Percentiles rank a stretch among this genome's conserved stretches.
These are phyloP conservation scores for Syrphus vitripennis DNA, from an alignment of 2,888 invertebrate species.

Conservation along the genomic window DNA sequence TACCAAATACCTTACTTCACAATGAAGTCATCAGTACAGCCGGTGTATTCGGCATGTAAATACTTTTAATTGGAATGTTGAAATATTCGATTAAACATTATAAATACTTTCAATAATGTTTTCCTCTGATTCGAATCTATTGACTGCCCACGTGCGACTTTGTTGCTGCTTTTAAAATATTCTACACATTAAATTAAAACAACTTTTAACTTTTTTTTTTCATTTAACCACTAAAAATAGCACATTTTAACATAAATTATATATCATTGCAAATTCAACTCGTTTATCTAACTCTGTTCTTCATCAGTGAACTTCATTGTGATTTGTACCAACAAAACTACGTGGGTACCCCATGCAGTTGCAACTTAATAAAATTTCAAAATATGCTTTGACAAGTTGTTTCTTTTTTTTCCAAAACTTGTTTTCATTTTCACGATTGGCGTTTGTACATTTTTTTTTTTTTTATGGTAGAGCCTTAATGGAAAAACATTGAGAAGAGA, in stretches of 20 bases:
- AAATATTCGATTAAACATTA: no score
- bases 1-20: no score
- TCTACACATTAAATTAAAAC: not conserved
- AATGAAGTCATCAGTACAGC: no score
- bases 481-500: not conserved
- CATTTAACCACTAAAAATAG: not conserved
- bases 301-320: slow-evolving; percentile 29
- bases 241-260: not conserved
- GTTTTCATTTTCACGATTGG: slow-evolving; percentile 8
- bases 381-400: not conserved
- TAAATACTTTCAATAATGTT: no score
- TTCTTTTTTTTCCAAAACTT: not conserved
- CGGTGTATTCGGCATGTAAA: no score
- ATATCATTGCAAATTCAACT: not conserved
- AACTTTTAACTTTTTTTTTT: not conserved
- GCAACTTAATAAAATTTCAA: not conserved
- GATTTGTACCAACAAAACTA: no score
- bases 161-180: no score
- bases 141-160: no score
- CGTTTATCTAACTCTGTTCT: not conserved
- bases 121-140: no score
- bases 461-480: not conserved
- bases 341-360: not conserved
- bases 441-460: not conserved
- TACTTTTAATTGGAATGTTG: no score